Conservation (phyloP, 2,113 vertebrate genomes). For the Psilopogon haemacephalus region DNA sequence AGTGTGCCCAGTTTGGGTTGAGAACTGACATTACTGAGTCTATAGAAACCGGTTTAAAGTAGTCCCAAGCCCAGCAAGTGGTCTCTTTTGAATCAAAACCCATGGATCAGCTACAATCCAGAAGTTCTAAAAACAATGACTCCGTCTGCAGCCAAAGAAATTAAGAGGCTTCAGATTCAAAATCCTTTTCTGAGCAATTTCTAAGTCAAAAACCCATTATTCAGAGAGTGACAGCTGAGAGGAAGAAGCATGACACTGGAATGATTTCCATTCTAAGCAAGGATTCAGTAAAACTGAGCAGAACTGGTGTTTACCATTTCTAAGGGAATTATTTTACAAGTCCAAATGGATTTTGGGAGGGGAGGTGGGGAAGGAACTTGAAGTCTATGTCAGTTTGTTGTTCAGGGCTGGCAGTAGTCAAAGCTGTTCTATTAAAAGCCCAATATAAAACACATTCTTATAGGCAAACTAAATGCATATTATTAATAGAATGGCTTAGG, state of each 20-base stretch:
- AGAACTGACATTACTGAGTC: not conserved
- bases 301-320: slow-evolving; percentile 13
- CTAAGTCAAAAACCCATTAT: not conserved
- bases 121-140: slow-evolving; percentile 40
- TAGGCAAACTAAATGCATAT: not conserved
- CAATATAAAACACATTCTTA: not conserved
- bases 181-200: not conserved
- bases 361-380: not conserved
- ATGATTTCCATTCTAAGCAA: slow-evolving; percentile 35
- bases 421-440: not conserved
- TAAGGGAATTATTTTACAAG: slow-evolving; percentile 27
- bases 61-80: not conserved
- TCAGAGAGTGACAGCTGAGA: not conserved
- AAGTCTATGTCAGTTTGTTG: not conserved
- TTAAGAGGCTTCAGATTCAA: slow-evolving; percentile 1
- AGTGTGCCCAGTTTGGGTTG: not conserved
- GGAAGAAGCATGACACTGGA: not conserved
- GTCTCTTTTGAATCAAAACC: not conserved
- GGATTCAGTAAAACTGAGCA: not conserved
- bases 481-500: not conserved
- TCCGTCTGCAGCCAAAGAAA: slow-evolving; percentile 43
- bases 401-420: not conserved
- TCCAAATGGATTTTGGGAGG: not conserved
- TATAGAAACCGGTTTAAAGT: not conserved
- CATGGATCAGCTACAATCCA: not conserved